Evolutionary conservation across 2,888 invertebrate genomes (phyloP).

Genomic region (Ctenicera cuprea): DNA sequence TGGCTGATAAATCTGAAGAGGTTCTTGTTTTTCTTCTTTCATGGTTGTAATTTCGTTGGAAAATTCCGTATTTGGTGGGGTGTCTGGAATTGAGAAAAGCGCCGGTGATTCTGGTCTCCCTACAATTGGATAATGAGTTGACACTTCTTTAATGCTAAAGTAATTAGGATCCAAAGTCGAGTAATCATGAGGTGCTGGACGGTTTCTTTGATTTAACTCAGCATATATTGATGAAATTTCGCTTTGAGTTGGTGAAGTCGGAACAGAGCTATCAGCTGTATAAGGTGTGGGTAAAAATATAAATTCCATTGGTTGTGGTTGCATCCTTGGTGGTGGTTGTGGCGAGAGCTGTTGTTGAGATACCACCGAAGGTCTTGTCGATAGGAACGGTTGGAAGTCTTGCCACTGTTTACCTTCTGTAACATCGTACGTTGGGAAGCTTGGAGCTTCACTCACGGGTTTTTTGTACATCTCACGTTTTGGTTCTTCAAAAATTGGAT

Average conservation of each 20-base stretch:
- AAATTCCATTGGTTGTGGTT: constrained; percentile 47
- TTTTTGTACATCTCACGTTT: constrained; percentile 47
- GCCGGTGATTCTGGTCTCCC: constrained; percentile 60
- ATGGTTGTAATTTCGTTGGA: constrained; percentile 55
- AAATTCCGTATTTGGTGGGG: constrained; percentile 46
- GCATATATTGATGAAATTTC: constrained; percentile 70
- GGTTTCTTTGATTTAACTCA: constrained; percentile 64
- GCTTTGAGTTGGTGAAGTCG: constrained; percentile 69
- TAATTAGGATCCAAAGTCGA: constrained; percentile 57
- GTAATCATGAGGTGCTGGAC: constrained; percentile 61
- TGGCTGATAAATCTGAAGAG: constrained; percentile 54
- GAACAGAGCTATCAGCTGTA: constrained; percentile 64
- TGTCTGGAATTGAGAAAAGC: constrained; percentile 39
- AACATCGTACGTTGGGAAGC: constrained; percentile 69
- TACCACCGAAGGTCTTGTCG: constrained; percentile 42
- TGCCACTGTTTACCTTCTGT: constrained; percentile 69
- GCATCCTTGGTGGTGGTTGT: constrained; percentile 42
- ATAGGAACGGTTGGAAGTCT: constrained; percentile 54
- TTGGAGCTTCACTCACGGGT: constrained; percentile 58
- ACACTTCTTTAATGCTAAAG: constrained; percentile 70
- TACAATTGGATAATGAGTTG: constrained; percentile 71
- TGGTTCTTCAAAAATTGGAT: constrained; percentile 34
- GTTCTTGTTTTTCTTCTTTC: constrained; percentile 57
- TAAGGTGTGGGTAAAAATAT: constrained; percentile 70
- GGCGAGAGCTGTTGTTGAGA: constrained; percentile 16